Conservation (phyloP, 2,113 vertebrate genomes). For the Turdus rufiventris region DNA sequence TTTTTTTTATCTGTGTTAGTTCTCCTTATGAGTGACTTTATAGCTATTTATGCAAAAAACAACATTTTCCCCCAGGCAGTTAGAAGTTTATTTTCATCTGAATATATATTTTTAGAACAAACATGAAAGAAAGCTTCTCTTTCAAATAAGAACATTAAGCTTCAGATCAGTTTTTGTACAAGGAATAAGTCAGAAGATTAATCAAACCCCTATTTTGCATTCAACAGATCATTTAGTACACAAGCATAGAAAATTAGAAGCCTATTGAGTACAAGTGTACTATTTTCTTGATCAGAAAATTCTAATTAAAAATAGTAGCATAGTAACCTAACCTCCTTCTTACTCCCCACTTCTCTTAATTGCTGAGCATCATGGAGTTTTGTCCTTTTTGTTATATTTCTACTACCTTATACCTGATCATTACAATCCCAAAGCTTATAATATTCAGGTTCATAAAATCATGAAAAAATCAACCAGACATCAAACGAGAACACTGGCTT, state of each 20-base stretch:
- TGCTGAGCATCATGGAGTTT: neutral
- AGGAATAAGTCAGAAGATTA: slow-evolving; percentile 2
- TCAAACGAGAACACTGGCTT: neutral
- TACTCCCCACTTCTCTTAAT: neutral
- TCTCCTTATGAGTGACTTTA: neutral
- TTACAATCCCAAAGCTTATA: neutral
- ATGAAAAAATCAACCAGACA: neutral
- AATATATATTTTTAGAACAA: neutral
- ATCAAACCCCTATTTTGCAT: slow-evolving; percentile 4
- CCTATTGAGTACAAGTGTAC: slow-evolving; percentile 19
- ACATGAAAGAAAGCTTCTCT: neutral
- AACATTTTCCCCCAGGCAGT: neutral
- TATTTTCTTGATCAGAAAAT: slow-evolving; percentile 19
- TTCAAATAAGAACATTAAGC: neutral
- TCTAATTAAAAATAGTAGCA: slow-evolving; percentile 24
- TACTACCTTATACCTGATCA: neutral
- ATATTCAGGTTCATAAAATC: neutral
- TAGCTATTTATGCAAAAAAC: neutral
- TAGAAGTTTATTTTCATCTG: slow-evolving; percentile 1
- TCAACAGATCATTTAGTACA: slow-evolving; percentile 31
- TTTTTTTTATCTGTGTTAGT: neutral
- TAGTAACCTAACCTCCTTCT: neutral
- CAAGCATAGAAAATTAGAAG: slow-evolving; percentile 42
- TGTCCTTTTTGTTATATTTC: neutral
- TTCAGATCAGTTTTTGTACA: slow-evolving; percentile 4